phyloP scores from a whole-genome alignment of 2,797 vertebrate species.

The Astyanax mexicanus region DNA sequence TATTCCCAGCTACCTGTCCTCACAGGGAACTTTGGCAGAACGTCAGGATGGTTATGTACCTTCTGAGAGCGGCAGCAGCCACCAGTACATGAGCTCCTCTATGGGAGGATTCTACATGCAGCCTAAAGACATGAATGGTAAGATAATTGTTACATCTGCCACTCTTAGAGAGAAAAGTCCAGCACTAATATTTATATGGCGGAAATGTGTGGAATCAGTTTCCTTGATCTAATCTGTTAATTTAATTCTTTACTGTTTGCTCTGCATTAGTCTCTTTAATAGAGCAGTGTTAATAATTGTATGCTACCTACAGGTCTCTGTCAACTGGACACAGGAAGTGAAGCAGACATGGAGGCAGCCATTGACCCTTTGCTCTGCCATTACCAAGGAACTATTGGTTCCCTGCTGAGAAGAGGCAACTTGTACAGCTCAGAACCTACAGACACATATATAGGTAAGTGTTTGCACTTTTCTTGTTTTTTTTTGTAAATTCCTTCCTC shows the following conservation, averaged over 20 bases:
- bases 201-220: too few species aligned
- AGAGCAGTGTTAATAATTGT: neutral
- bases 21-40: slow-evolving; percentile 94
- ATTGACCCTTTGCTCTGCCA: slow-evolving; percentile 89
- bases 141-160: neutral
- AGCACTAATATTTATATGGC: too few species aligned
- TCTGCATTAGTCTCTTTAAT: neutral
- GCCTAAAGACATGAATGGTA: slow-evolving; percentile 88
- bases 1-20: slow-evolving; percentile 96
- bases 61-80: slow-evolving; percentile 91
- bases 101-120: slow-evolving; percentile 89
- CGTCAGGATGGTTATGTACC: slow-evolving; percentile 91
- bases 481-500: too few species aligned
- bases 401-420: slow-evolving; percentile 80
- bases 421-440: slow-evolving; percentile 79
- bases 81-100: slow-evolving; percentile 88
- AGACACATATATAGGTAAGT: slow-evolving; percentile 83
- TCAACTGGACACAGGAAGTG: slow-evolving; percentile 89
- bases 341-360: slow-evolving; percentile 86
- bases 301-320: slow-evolving; percentile 77
- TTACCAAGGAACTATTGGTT: slow-evolving; percentile 82
- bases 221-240: neutral
- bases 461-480: neutral
- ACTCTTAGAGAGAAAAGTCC: neutral
- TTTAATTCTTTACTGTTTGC: neutral